phyloP scores from a whole-genome alignment of 2,113 vertebrate species.

The Megaceryle torquata region DNA sequence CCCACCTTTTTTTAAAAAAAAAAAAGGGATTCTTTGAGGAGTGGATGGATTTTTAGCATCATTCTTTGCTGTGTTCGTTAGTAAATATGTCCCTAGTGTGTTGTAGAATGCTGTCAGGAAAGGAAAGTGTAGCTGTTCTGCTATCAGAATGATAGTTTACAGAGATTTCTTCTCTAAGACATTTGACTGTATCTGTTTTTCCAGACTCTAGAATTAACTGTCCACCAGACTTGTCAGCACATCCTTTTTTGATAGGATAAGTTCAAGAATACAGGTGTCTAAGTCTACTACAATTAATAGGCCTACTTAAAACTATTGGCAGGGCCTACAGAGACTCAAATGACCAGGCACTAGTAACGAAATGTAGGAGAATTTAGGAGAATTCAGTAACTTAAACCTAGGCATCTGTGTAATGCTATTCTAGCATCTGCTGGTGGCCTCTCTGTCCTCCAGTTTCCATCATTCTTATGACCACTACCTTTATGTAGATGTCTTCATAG shows the following conservation, averaged over 20 bases:
- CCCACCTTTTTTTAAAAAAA: background rate
- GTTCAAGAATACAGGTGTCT: background rate
- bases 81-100: background rate
- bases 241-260: background rate
- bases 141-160: background rate
- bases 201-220: background rate
- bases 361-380: background rate
- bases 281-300: background rate
- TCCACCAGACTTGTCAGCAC: background rate
- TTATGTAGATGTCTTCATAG: conserved; percentile 25
- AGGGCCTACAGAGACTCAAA: background rate
- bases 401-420: background rate
- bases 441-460: background rate
- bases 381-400: conserved; percentile 33
- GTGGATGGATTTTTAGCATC: background rate
- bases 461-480: conserved; percentile 29
- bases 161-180: background rate
- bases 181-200: conserved; percentile 28
- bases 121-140: background rate
- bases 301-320: background rate
- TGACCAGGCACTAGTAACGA: background rate
- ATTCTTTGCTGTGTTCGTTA: background rate
- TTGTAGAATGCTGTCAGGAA: background rate
- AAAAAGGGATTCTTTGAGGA: background rate
- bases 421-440: conserved; percentile 24